Base-by-base conservation (phyloP, 2,797 vertebrate genomes). In the Syndactyla subalaris region DNA sequence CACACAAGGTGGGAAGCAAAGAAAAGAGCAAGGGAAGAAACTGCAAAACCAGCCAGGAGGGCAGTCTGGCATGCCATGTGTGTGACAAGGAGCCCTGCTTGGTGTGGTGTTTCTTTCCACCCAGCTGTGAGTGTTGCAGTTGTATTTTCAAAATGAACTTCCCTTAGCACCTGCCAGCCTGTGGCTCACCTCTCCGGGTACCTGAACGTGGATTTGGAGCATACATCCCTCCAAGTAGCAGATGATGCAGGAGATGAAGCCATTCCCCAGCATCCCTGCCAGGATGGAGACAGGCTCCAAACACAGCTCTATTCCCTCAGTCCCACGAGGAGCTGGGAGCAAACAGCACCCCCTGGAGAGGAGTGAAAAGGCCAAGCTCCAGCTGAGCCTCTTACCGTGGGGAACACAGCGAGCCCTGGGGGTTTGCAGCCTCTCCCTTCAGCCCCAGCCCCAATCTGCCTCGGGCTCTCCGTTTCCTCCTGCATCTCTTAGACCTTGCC, bases 401-500 rank as follows among this genome's bases (percentile, higher is more conserved):
- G 32, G 77, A 17, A 27, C 48, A 63, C 12, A 20, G 38, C 1
- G 72, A 71, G 34, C 24, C 41, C 49, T 10, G 71, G 7, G 36
- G 32, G 0, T 4, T 8, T 46, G 23, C 36, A 55, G 72, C 49
- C 4, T 26, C 22, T 71, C 23, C 13, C 39, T 83, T 96, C 49
- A 91, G 97, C 62, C 41, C 85, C 13, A 22, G 46, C 6, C 24
- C 80, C 30, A 34, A 59, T 82, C 92, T 97, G 11, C 77, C 87
- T 90, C 94, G 95, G 73, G 88, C 39, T 95, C 89, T 97, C 68
- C 36, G 30, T 86, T 97, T 98, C 24, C 89, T 71, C 70, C 92
- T 89, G 52, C 62, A 49, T 76, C 97, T 97, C 87, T 96, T 97
- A 48, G 80, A 81, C 70, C 96, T 98, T 32, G 96, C 91, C 98